A percentile compares a stretch with the other conserved stretches of the same genome.
Evolutionary conservation across 2,888 invertebrate genomes (phyloP).

Genomic region (Allygus modestus): DNA sequence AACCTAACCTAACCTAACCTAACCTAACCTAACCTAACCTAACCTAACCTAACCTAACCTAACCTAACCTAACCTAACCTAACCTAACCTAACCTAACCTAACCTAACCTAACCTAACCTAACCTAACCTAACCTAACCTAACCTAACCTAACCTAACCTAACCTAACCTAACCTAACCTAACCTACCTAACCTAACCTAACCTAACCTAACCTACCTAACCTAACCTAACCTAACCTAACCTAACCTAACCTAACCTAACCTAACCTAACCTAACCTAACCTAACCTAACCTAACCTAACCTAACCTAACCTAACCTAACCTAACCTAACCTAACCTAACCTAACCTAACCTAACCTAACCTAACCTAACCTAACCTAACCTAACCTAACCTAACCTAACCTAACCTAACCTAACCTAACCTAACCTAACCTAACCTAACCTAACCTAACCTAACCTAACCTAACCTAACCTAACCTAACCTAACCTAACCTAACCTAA

Average conservation of each 20-base stretch:
- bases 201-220: slow-evolving; percentile 63
- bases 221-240: slow-evolving; percentile 62
- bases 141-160: slow-evolving; percentile 66
- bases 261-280: slow-evolving; percentile 65
- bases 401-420: slow-evolving; percentile 61
- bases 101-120: slow-evolving; percentile 64
- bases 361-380: slow-evolving; percentile 48
- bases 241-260: slow-evolving; percentile 64
- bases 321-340: slow-evolving; percentile 12
- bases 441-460: slow-evolving; percentile 63
- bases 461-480: slow-evolving; percentile 64
- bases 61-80: slow-evolving; percentile 60
- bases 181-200: slow-evolving; percentile 58
- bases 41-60: slow-evolving; percentile 63
- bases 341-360: slow-evolving; percentile 17
- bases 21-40: slow-evolving; percentile 54
- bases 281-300: slow-evolving; percentile 65
- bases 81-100: slow-evolving; percentile 63
- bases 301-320: slow-evolving; percentile 62
- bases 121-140: slow-evolving; percentile 66
- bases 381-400: slow-evolving; percentile 57
- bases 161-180: slow-evolving; percentile 62
- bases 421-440: slow-evolving; percentile 60
- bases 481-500: slow-evolving; percentile 65
- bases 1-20: slow-evolving; percentile 6